Evolutionary conservation across 2,113 vertebrate genomes (phyloP).

Genomic region (Phalacrocorax carbo): DNA sequence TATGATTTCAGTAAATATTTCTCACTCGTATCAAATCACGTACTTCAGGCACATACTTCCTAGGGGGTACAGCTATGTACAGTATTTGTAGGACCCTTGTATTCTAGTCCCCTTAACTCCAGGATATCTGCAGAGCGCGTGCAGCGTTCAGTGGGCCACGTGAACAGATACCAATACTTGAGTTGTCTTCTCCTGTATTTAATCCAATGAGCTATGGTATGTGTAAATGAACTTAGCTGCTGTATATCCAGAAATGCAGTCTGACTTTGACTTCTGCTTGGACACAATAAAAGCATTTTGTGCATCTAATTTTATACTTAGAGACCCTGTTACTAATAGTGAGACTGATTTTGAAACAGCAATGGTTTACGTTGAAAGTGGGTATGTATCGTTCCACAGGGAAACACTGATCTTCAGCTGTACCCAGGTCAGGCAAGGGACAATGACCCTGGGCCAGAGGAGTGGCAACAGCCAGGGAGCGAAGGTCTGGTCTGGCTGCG

Average conservation of each 20-base stretch:
- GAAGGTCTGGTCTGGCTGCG: background rate
- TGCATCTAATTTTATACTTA: slow-evolving; percentile 30
- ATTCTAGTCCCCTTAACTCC: background rate
- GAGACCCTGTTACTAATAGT: background rate
- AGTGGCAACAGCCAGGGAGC: background rate
- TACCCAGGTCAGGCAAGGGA: background rate
- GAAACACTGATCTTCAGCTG: background rate
- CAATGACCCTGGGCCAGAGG: background rate
- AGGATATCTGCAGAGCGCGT: background rate
- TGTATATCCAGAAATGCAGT: slow-evolving; percentile 44
- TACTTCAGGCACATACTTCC: background rate
- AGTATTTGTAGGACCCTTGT: background rate
- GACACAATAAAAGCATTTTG: slow-evolving; percentile 77
- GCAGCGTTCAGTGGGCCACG: background rate
- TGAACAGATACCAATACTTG: background rate
- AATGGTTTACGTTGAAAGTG: rapidly evolving
- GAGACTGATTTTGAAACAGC: background rate
- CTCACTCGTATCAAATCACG: background rate
- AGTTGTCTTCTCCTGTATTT: slow-evolving; percentile 33
- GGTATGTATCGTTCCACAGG: rapidly evolving
- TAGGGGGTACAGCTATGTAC: background rate
- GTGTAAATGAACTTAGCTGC: slow-evolving; percentile 43
- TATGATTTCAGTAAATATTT: background rate
- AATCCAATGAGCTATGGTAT: slow-evolving; percentile 31
- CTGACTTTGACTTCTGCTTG: slow-evolving; percentile 63